A percentile compares a stretch with the other conserved stretches of the same genome.
phyloP scores from a whole-genome alignment of 1,140 invertebrate species.

The Drosophila malerkotliana region DNA sequence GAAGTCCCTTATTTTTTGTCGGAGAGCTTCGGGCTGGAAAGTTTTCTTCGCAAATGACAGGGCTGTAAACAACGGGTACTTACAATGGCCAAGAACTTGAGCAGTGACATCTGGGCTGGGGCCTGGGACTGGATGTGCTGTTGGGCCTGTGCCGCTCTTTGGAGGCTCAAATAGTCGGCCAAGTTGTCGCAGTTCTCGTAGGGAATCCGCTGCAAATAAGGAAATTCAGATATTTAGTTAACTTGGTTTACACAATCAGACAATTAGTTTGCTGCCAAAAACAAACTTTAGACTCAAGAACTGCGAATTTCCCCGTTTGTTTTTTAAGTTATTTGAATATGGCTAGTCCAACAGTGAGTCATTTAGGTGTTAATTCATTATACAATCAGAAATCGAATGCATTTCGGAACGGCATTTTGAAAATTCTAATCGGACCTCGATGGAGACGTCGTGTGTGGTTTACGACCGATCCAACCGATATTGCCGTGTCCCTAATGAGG shows the following conservation, averaged over 20 bases:
- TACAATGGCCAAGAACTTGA: slow-evolving; percentile 88
- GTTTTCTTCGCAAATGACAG: slow-evolving; percentile 26
- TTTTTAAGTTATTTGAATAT: background rate
- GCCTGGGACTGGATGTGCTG: slow-evolving; percentile 34
- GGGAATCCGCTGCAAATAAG: slow-evolving; percentile 57
- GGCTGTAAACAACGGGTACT: slow-evolving; percentile 76
- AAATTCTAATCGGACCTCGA: slow-evolving; percentile 57
- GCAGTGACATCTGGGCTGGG: slow-evolving; percentile 85
- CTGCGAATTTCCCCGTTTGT: background rate
- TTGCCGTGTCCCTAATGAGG: slow-evolving; percentile 69
- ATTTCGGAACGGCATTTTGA: slow-evolving; percentile 48
- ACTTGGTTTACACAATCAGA: background rate
- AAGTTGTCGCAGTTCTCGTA: slow-evolving; percentile 76
- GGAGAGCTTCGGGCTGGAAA: slow-evolving; percentile 9
- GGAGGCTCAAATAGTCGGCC: slow-evolving; percentile 74
- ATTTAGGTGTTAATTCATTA: slow-evolving; percentile 54
- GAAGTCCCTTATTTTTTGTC: slow-evolving; percentile 35
- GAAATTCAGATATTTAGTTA: slow-evolving; percentile 5
- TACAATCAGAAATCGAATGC: slow-evolving; percentile 58
- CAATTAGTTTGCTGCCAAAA: background rate
- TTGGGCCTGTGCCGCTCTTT: slow-evolving; percentile 59
- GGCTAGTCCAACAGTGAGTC: slow-evolving; percentile 40
- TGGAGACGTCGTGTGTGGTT: slow-evolving; percentile 68
- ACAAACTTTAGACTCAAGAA: background rate
- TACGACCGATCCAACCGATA: slow-evolving; percentile 32